Evolutionary conservation across 2,888 invertebrate species (phyloP).

Genomic region (Oligia latruncula): DNA sequence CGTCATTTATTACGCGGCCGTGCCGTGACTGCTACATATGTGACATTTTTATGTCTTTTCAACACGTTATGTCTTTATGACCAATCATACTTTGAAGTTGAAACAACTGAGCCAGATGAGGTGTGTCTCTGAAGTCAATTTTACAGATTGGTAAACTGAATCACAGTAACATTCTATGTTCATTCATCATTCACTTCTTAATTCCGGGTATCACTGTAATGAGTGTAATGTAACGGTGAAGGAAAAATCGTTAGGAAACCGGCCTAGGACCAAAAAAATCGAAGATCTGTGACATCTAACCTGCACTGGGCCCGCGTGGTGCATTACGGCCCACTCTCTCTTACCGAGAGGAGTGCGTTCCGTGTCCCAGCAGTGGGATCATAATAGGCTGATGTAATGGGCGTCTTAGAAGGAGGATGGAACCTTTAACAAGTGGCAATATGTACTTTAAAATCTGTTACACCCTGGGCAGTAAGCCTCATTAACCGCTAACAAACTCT

Average conservation of each 20-base stretch:
- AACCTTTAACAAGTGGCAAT: too few species aligned
- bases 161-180: not conserved
- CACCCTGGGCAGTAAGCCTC: too few species aligned
- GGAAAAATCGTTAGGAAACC: not conserved
- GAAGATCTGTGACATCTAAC: not conserved
- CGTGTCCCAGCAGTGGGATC: not conserved
- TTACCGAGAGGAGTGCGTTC: too few species aligned
- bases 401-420: not conserved
- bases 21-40: constrained; percentile 4
- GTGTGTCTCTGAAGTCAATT: constrained; percentile 27
- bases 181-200: not conserved
- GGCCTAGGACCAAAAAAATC: not conserved
- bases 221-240: not conserved
- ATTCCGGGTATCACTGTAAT: not conserved
- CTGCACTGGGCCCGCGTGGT: not conserved
- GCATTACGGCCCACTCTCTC: not conserved
- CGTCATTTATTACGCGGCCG: constrained; percentile 33
- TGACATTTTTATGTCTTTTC: constrained; percentile 51
- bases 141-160: not conserved
- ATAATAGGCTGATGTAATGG: not conserved
- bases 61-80: constrained; percentile 42
- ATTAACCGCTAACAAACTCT: not conserved
- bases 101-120: not conserved
- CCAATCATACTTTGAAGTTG: constrained; percentile 32
- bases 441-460: not conserved